Evolutionary conservation across 2,113 vertebrate genomes (phyloP).

Genomic region (Peucedramus taeniatus): DNA sequence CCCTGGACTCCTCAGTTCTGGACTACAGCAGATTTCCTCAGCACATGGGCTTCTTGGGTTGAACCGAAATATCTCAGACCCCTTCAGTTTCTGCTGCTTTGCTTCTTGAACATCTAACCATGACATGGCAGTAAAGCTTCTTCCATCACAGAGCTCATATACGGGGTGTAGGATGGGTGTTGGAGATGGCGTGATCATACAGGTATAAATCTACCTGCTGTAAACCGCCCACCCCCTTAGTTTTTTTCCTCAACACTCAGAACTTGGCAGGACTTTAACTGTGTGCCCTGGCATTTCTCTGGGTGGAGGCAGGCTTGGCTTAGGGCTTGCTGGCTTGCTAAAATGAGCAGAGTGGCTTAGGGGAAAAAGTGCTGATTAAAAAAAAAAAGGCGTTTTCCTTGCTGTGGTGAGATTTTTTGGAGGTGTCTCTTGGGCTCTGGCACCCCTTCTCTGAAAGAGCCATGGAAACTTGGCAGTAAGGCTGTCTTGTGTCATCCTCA

Average conservation of each 20-base stretch:
- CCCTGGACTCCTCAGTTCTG: not conserved
- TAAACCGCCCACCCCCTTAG: not conserved
- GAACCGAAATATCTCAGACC: not conserved
- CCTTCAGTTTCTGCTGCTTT: not conserved
- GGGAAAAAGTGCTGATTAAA: not conserved
- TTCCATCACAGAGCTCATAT: not conserved
- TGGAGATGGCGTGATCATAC: not conserved
- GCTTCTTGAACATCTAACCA: not conserved
- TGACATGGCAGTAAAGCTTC: not conserved
- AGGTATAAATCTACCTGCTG: not conserved
- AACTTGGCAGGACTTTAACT: not conserved
- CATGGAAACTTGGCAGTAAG: conserved; percentile 21
- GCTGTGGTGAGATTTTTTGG: not conserved
- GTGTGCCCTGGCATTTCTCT: not conserved
- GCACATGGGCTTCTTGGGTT: not conserved
- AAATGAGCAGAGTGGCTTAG: not conserved
- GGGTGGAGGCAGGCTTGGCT: not conserved
- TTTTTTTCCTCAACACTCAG: not conserved
- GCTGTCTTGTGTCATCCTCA: conserved; percentile 11
- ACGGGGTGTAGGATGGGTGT: not conserved
- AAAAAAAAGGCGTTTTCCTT: not conserved
- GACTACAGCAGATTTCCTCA: not conserved
- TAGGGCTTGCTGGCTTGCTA: not conserved
- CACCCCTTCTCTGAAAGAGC: not conserved
- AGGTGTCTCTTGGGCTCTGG: not conserved